Base-by-base conservation (phyloP, 1,140 invertebrate species). In the Gryon sp. region DNA sequence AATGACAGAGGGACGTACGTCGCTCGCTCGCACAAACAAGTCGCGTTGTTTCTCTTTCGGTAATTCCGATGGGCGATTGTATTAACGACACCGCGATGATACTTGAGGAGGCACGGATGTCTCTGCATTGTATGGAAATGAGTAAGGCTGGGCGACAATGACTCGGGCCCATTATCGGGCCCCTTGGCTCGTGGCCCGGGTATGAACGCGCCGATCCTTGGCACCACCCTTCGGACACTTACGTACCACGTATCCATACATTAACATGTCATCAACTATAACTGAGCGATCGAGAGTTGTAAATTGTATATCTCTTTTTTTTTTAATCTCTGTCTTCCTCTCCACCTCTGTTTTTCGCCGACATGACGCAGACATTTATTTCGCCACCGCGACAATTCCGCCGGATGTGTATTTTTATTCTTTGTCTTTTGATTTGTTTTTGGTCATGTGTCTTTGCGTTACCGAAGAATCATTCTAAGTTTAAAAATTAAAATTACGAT, bases 141-240 rank as follows among this genome's bases (percentile, higher is more conserved):
- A 87, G 86, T 81, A 87, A 87, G 87, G 85, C 86, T 85, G 83
- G 86, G 85, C 86, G 85, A 88, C 86, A 86, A 87, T 88, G 87
- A 88, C 86, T 88, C 66, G 76, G 81, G 72, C 63, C 80, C 79
- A 81, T 79, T 80, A 79, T 46, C 73, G 55, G 72, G 69, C 66
- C 75, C 55, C 80, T 83, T 81, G 78, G 83, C 81, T 82, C 81
- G 83, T 85, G 83, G 75, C 83, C 52, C 57, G 46, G 43, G 52
- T 28, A 28, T 63, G 40, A 50, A 45, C 63, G 70, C 41, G 65
- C 22, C 53, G 36, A 59, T 57, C 22, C 45, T 66, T 63, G 38
- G 50, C 45, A 76, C 66, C 74, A 77, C 77, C 70, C 62, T 70
- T 65, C 68, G 80, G 77, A 84, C 81, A 78, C 82, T 78, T 79